phyloP scores from a whole-genome alignment of 2,888 invertebrate genomes.

The Aleiodes alternator region DNA sequence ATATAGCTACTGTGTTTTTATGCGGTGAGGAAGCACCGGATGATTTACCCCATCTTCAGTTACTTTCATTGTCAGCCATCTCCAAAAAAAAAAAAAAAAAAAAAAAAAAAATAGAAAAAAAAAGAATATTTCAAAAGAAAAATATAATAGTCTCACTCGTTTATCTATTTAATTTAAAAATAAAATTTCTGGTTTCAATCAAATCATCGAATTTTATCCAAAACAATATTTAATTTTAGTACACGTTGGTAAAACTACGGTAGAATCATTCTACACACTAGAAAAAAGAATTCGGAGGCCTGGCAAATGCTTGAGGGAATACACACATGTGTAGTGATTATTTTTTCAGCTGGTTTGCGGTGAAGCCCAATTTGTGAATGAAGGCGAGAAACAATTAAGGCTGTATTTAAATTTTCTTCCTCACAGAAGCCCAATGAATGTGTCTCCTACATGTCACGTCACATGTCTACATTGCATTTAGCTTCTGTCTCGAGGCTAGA shows the following conservation, averaged over 20 bases:
- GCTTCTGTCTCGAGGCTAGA: not conserved
- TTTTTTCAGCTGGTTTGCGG: conserved; percentile 67
- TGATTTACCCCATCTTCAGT: conserved; percentile 70
- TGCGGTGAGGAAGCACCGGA: conserved; percentile 53
- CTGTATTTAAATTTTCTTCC: conserved; percentile 59
- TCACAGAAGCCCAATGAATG: conserved; percentile 67
- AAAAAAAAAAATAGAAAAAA: not conserved
- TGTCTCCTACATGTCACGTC: conserved; percentile 39
- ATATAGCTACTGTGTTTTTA: conserved; percentile 58
- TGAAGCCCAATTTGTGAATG: conserved; percentile 54
- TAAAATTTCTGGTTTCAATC: conserved; percentile 25
- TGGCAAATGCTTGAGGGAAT: conserved; percentile 14
- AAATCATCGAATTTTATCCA: not conserved
- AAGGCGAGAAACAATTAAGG: conserved; percentile 64
- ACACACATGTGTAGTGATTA: conserved; percentile 53
- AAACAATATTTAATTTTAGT: conserved; percentile 17
- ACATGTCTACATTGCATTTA: conserved; percentile 31
- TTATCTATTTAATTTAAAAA: conserved; percentile 3
- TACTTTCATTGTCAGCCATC: conserved; percentile 58
- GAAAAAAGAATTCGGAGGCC: conserved; percentile 11
- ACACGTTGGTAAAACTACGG: not conserved
- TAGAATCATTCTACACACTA: too few relatives aligned
- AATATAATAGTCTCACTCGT: not conserved
- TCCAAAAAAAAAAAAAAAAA: conserved; percentile 1
- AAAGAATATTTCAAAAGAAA: conserved; percentile 19